Base-by-base conservation (phyloP, 2,797 vertebrate genomes). In the Ptychadena robeensis region DNA sequence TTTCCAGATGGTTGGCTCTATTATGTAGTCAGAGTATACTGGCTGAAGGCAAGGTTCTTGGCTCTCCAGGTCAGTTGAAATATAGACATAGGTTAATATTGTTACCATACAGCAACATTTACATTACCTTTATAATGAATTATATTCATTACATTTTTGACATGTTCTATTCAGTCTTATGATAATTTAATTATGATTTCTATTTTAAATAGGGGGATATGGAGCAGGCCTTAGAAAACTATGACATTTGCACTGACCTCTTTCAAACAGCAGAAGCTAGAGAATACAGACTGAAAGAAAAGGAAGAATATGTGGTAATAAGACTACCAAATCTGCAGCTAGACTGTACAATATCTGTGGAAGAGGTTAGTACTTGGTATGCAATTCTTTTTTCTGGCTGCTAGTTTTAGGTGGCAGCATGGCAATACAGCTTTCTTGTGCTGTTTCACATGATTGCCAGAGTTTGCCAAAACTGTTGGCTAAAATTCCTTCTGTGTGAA, bases 211-310 rank as follows among this genome's bases (percentile, higher is more conserved):
- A 99, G 98, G 97, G 97, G 30, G 96, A 98, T 88, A 98, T 98
- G 96, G 98, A 99, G 18, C 94, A 96, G 85, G 97, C 97, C 2
- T 89, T 97, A 77, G 98, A 99, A 86, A 97, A 97, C 91, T 99
- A 98, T 44, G 97, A 98, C 67, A 92, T 98, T 72, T 99, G 98
- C 85, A 94, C 93, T 0, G 96, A 96, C 64, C 90, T 97, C 86
- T 91, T 99, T 22, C 97, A 96, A 89, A 95, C 89, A 84, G 91
- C 92, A 37, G 87, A 86, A 0, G 77, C 90, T 15, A 53, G 78
- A 9, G 89, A 89, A 27, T 79, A 86, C 4, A 80, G 85, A 32
- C 81, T 88, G 35, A 44, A 66, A 68, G 94, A 92, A 30, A 87
- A 84, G 0, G 86, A 92, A 3, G 93, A 87, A 2, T 86, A 79